Evolutionary conservation across 2,888 invertebrate species (phyloP), one percentile per base, ranked within the genome.

Genomic region (Lutraria lutraria): DNA sequence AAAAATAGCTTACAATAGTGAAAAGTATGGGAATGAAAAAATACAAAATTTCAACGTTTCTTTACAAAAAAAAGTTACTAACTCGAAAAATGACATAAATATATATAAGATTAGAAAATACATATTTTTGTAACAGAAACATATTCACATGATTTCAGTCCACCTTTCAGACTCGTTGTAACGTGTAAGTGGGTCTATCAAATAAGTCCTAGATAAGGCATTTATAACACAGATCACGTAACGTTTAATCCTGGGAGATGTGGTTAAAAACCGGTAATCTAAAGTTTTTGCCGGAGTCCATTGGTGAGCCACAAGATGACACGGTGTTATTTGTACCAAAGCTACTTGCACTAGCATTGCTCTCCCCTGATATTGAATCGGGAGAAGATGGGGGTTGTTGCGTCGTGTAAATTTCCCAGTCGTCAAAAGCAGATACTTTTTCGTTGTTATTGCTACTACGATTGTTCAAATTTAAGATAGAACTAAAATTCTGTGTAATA

Each of bases 191-290:
- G 81, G 54, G 53, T 81, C 81, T 25, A 81, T 54, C 81, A 53
- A 43, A 53, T 53, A 53, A 54, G 81, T 81, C 53, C 54, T 83
- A 25, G 16, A 34, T 80, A 85, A 85, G 85, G 85, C 85, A 85
- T 56, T 25, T 31, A 56, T 80, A 34, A 79, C 52, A 85, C 29
- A 80, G 56, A 85, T 85, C 85, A 85, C 85, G 53, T 84, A 29
- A 72, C n/a, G 12, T 85, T 56, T 80, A 85, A 60, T 94, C 94
- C 79, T 93, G 88, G 56, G 94, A 94, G 83, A 95, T 90, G 81
- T 92, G 91, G 86, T 94, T 95, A 92, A 95, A 95, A 29, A 95
- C 94, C 25, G 95, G 95, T 72, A 95, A 93, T 68, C 95, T 90
- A 84, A 95, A 92, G 81, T 93, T 93, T 84, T 94, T 93, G 76